Evolutionary conservation across 2,888 invertebrate species (phyloP).

Genomic region (Carpatolechia fugitivella): DNA sequence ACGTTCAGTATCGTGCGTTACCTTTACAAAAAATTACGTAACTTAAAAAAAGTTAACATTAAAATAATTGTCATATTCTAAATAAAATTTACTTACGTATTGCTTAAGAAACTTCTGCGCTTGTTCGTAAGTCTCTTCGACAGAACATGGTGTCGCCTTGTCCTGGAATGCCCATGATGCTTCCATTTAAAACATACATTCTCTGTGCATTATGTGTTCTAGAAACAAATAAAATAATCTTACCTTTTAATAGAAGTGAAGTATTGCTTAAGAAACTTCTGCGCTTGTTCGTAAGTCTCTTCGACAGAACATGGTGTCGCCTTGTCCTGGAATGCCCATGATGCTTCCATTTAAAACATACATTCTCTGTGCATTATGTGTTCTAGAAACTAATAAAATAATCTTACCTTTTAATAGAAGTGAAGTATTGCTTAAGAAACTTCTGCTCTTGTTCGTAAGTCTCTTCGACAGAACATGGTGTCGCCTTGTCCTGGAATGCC

Average conservation of each 20-base stretch:
- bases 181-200: conserved; percentile 62
- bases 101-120: conserved; percentile 94
- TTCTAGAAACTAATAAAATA: neutral
- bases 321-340: conserved; percentile 81
- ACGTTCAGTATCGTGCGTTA: no score
- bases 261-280: conserved; percentile 93
- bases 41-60: no score
- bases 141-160: conserved; percentile 79
- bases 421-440: conserved; percentile 93
- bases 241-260: conserved; percentile 94
- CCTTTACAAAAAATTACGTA: no score
- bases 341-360: conserved; percentile 79
- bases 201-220: neutral
- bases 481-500: conserved; percentile 79
- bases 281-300: conserved; percentile 88
- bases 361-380: neutral
- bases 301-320: conserved; percentile 82
- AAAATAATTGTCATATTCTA: no score
- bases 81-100: no score
- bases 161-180: conserved; percentile 84
- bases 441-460: conserved; percentile 89
- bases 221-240: neutral
- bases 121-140: conserved; percentile 86
- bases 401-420: conserved; percentile 90
- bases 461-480: conserved; percentile 84